A percentile compares a stretch with the other conserved stretches of the same genome.
These are phyloP conservation scores for Cephalotes varians DNA, from an alignment of 2,888 invertebrate genomes.

Conservation along the genomic window DNA sequence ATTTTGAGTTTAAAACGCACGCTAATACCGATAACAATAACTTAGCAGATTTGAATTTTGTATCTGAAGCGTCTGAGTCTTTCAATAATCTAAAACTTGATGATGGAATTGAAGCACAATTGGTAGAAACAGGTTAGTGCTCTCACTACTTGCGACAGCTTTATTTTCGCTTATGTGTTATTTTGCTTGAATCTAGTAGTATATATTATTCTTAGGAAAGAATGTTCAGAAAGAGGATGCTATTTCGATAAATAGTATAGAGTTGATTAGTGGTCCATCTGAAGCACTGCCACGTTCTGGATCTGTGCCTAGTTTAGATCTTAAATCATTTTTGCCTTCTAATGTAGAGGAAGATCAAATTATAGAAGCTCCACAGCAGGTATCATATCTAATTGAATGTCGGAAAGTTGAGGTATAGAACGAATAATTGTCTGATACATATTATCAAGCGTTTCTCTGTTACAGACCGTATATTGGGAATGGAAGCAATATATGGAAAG, in stretches of 20 bases:
- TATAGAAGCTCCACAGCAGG: conserved; percentile 82
- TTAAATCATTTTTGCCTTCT: conserved; percentile 83
- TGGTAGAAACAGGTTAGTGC: conserved; percentile 77
- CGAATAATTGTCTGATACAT: not conserved
- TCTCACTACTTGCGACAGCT: not conserved
- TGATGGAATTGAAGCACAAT: conserved; percentile 68
- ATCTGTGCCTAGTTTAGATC: conserved; percentile 85
- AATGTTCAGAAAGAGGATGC: conserved; percentile 81
- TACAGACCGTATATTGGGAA: conserved; percentile 83
- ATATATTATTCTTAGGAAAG: conserved; percentile 77
- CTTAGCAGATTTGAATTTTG: conserved; percentile 74
- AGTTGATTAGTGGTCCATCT: conserved; percentile 77
- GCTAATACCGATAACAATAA: conserved; percentile 66
- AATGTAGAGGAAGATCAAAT: conserved; percentile 81
- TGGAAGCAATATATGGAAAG: conserved; percentile 86
- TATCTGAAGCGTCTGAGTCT: conserved; percentile 79
- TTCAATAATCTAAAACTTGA: conserved; percentile 80
- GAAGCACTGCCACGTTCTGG: conserved; percentile 83
- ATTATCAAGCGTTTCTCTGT: not conserved
- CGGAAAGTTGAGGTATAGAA: conserved; percentile 13
- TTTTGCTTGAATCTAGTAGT: conserved; percentile 39
- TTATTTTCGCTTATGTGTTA: conserved; percentile 35
- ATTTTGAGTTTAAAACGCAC: conserved; percentile 78
- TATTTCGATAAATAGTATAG: conserved; percentile 84
- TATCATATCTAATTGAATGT: conserved; percentile 56